Percentiles rank a stretch among this genome's conserved stretches.
Conservation (phyloP, 2,113 vertebrate genomes). For the Prionailurus viverrinus region DNA sequence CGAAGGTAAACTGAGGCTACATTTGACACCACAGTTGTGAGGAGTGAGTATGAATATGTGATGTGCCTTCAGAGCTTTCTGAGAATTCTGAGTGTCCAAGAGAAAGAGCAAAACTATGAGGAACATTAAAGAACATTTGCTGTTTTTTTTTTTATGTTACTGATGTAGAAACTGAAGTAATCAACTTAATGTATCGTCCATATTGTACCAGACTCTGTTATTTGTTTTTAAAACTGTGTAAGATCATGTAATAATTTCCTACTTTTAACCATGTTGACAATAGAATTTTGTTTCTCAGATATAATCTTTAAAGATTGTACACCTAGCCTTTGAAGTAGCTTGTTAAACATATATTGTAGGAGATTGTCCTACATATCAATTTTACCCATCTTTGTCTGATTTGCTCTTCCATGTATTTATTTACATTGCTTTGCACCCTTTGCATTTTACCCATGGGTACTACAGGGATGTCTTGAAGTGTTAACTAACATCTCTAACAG, state of each 20-base stretch:
- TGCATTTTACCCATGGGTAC: constrained; percentile 36
- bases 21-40: fast-evolving
- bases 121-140: background rate
- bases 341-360: background rate
- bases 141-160: background rate
- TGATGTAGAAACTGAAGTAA: constrained; percentile 4
- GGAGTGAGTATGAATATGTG: fast-evolving
- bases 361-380: background rate
- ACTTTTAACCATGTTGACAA: background rate
- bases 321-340: background rate
- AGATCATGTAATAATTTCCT: background rate
- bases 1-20: background rate
- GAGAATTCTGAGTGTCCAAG: background rate
- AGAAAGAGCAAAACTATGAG: background rate
- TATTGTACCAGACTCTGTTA: background rate
- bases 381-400: background rate
- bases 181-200: background rate
- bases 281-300: background rate
- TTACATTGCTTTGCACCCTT: background rate
- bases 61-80: background rate
- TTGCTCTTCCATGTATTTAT: background rate
- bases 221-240: background rate
- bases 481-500: constrained; percentile 70
- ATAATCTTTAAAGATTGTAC: background rate
- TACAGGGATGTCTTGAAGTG: constrained; percentile 53